phyloP scores from a whole-genome alignment of 2,888 invertebrate species.

The Oconnorella tubifera region DNA sequence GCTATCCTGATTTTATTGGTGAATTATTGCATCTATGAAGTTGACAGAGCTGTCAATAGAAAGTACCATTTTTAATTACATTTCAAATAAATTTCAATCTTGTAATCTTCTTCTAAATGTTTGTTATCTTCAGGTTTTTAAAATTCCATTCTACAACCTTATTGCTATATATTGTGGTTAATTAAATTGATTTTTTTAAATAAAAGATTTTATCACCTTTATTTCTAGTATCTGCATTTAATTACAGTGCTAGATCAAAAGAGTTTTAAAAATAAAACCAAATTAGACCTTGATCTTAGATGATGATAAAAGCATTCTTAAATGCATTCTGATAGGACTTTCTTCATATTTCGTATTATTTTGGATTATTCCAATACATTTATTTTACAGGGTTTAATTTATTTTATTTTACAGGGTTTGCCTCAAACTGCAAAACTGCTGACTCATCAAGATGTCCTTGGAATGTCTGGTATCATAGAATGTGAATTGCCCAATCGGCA shows the following conservation, averaged over 20 bases:
- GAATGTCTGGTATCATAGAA: slow-evolving; percentile 76
- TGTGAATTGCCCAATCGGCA: slow-evolving; percentile 94
- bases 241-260: too few species aligned
- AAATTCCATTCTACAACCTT: too few species aligned
- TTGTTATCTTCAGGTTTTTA: too few species aligned
- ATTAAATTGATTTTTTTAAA: too few species aligned
- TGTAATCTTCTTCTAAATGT: too few species aligned
- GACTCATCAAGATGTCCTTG: slow-evolving; percentile 68
- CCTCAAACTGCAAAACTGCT: slow-evolving; percentile 74
- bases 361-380: not conserved
- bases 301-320: too few species aligned
- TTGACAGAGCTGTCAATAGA: not conserved
- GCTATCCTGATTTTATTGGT: too few species aligned
- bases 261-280: too few species aligned
- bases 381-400: not conserved
- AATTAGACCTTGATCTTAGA: too few species aligned
- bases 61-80: not conserved
- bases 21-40: not conserved
- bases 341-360: not conserved
- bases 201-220: too few species aligned
- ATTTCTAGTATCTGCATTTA: too few species aligned
- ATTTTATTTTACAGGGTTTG: slow-evolving; percentile 62
- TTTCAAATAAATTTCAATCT: not conserved
- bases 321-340: not conserved
- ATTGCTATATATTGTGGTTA: too few species aligned